Base-by-base conservation (phyloP, 2,797 vertebrate species). In the Acipenser oxyrinchus region DNA sequence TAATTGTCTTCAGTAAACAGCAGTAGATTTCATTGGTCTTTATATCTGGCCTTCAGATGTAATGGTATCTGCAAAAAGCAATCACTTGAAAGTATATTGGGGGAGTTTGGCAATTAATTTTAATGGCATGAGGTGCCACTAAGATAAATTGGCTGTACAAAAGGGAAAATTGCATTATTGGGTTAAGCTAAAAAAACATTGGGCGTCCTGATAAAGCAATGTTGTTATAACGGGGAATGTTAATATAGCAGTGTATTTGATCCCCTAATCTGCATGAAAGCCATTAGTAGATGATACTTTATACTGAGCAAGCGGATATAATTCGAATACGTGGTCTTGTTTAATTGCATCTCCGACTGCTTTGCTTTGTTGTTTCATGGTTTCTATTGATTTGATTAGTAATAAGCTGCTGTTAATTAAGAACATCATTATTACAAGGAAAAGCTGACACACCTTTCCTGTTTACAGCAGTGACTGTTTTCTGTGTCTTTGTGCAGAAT, bases 101-200 rank as follows among this genome's bases (percentile, higher is more conserved):
- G 8, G 8, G 6, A 11, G 12, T 65, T 65, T 65, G 60, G 7
- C 48, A 48, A 49, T 62, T 53, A 48, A 50, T 66, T 70, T 60
- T 53, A 65, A 18, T 69, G 51, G 49, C 58, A n/a, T 15, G 15
- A 65, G 49, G 23, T 65, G 57, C 37, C 58, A 37, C 10, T 6
- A 51, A 58, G 37, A 62, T 55, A 59, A 60, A 69, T 51, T 52
- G 49, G 8, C 3, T 62, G n/a, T 62, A 3, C 37, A 50, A 5
- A 18, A 63, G 49, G 49, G 9, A 64, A 64, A 63, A 62, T 9
- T 50, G 53, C 12, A 63, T 13, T 37, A 58, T 51, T 59, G n/a
- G n/a, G n/a, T n/a, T n/a, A n/a, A n/a, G n/a, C n/a, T n/a, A n/a
- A n/a, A n/a, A n/a, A n/a, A n/a, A n/a, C n/a, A n/a, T n/a, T n/a